Percentiles rank a stretch among this genome's conserved stretches.
These are phyloP conservation scores for Nannoperca obscura DNA, from an alignment of 2,797 vertebrate genomes.

Conservation along the genomic window DNA sequence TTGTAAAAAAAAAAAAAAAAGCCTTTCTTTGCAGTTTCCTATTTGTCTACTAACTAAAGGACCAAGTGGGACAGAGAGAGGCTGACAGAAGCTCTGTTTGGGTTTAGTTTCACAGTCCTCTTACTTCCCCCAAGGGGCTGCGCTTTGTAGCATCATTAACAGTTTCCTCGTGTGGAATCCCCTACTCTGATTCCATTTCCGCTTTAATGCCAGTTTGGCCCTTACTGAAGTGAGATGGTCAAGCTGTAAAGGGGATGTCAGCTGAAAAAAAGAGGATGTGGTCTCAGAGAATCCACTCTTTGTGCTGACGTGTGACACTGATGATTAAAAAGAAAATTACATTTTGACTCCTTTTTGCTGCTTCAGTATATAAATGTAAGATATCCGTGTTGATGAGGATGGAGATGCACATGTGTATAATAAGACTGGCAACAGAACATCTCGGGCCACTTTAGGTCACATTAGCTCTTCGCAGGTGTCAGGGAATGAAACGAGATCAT, in stretches of 20 bases:
- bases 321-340: slow-evolving; percentile 29
- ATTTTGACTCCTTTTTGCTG: slow-evolving; percentile 45
- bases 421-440: slow-evolving; percentile 75
- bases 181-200: slow-evolving; percentile 74
- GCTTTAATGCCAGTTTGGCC: slow-evolving; percentile 68
- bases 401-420: slow-evolving; percentile 9
- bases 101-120: slow-evolving; percentile 67
- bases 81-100: slow-evolving; percentile 67
- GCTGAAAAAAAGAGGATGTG: slow-evolving; percentile 83
- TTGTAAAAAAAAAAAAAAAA: slow-evolving; percentile 44
- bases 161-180: slow-evolving; percentile 72
- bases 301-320: slow-evolving; percentile 56
- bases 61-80: slow-evolving; percentile 37
- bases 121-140: slow-evolving; percentile 61
- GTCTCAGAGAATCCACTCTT: slow-evolving; percentile 52
- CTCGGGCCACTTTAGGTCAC: slow-evolving; percentile 81
- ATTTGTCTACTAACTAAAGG: slow-evolving; percentile 33
- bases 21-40: slow-evolving; percentile 19
- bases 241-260: slow-evolving; percentile 83
- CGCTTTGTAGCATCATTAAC: slow-evolving; percentile 65
- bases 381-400: neutral
- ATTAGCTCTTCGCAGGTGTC: slow-evolving; percentile 89
- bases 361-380: neutral
- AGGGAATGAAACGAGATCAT: slow-evolving; percentile 87
- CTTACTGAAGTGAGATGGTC: slow-evolving; percentile 65